A percentile compares a stretch with the other conserved stretches of the same genome.
These are phyloP conservation scores for Patiria pectinifera DNA, from an alignment of 53 echinoderm and acorn worm genomes.

Conservation along the genomic window DNA sequence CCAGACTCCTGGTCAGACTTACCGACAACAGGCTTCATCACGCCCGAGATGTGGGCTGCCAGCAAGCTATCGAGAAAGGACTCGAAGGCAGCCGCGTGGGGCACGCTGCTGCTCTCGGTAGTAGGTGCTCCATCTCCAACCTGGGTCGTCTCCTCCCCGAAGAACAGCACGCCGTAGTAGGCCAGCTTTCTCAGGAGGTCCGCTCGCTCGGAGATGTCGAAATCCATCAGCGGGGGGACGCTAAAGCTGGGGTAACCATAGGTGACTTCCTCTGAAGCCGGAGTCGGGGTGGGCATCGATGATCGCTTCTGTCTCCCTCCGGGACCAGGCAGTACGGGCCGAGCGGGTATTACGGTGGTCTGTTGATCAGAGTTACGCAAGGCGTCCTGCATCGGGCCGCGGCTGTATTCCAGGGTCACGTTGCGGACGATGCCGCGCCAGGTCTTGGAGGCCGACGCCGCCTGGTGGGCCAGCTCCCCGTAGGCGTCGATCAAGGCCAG, in stretches of 20 bases:
- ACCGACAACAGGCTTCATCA: background rate
- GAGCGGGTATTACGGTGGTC: background rate
- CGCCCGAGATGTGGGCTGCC: background rate
- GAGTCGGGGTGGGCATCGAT: background rate
- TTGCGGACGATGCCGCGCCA: background rate
- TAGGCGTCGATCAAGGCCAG: slow-evolving; percentile 10
- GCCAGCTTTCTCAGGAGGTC: background rate
- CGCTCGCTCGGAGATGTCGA: background rate
- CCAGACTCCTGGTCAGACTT: background rate
- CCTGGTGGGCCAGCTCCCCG: background rate
- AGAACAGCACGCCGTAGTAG: slow-evolving; percentile 19
- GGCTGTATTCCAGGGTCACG: background rate
- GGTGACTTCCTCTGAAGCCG: background rate
- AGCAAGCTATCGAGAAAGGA: background rate
- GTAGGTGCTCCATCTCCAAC: background rate
- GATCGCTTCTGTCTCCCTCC: background rate
- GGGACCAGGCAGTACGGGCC: background rate
- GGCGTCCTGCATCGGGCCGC: background rate
- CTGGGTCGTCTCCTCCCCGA: background rate
- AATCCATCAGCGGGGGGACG: background rate
- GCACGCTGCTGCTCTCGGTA: background rate
- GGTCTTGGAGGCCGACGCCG: background rate
- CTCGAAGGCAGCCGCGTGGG: background rate
- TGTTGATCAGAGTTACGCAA: too few species aligned
- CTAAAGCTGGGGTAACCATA: too few species aligned